phyloP scores from a whole-genome alignment of 1,140 invertebrate species.

The Danaus plexippus region DNA sequence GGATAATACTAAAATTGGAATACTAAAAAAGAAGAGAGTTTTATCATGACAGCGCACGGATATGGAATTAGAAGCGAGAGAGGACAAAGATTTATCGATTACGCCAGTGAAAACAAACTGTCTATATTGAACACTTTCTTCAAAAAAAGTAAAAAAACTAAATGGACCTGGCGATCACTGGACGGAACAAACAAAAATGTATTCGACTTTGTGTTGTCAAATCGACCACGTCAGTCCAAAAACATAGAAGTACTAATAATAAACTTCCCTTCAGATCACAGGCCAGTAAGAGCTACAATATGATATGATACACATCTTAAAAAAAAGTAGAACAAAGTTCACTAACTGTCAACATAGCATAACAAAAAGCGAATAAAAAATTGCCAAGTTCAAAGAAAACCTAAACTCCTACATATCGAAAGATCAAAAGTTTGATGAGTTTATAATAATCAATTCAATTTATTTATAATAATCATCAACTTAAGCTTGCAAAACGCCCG shows the following conservation, averaged over 20 bases:
- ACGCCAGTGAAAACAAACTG: conserved; percentile 1
- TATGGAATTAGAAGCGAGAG: conserved; percentile 6
- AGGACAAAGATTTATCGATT: conserved; percentile 7
- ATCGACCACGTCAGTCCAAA: neutral
- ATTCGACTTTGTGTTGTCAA: conserved; percentile 2
- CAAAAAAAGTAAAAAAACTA: conserved; percentile 1
- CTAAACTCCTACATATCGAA: too few relatives aligned
- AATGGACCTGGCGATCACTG: conserved; percentile 4
- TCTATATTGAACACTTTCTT: conserved; percentile 3
- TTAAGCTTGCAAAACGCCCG: neutral
- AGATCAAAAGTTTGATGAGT: too few relatives aligned
- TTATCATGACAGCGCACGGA: neutral
- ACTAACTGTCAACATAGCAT: too few relatives aligned
- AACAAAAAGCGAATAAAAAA: too few relatives aligned
- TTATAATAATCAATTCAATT: too few relatives aligned
- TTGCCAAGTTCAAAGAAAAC: too few relatives aligned
- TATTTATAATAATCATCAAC: conserved; percentile 7
- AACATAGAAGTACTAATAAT: neutral
- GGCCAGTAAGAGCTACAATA: too few relatives aligned
- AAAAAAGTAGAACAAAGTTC: too few relatives aligned
- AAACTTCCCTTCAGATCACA: too few relatives aligned
- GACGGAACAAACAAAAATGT: conserved; percentile 1
- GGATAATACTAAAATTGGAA: conserved; percentile 2
- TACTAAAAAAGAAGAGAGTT: conserved; percentile 4
- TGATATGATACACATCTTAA: too few relatives aligned